Conservation (phyloP, 2,113 vertebrate species). For the Hippolais icterina region DNA sequence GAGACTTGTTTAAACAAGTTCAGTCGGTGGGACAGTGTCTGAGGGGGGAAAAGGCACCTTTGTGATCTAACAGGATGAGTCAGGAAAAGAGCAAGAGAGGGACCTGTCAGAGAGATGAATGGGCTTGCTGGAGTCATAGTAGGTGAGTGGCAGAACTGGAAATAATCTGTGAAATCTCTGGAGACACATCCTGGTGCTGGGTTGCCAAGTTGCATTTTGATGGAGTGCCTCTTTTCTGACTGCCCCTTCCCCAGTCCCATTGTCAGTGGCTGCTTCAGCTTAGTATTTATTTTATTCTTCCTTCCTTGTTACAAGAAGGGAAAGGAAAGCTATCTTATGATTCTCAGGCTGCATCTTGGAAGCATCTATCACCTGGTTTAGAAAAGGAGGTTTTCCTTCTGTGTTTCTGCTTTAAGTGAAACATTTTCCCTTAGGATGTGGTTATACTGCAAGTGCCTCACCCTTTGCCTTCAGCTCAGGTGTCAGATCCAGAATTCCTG, state of each 20-base stretch:
- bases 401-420: neutral
- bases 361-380: neutral
- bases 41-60: neutral
- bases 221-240: neutral
- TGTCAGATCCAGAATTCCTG: neutral
- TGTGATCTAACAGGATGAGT: neutral
- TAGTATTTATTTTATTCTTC: neutral
- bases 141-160: neutral
- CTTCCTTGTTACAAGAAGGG: neutral
- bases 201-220: neutral
- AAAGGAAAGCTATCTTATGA: neutral
- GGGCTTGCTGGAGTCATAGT: neutral
- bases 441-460: neutral
- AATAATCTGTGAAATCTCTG: neutral
- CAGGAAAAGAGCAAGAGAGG: neutral
- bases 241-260: neutral
- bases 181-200: neutral
- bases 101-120: neutral
- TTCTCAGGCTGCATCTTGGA: neutral
- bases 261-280: neutral
- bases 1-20: neutral
- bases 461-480: neutral
- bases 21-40: neutral
- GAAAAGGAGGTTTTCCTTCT: neutral
- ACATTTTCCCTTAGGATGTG: neutral